Conservation (phyloP, 2,888 invertebrate genomes). For the Dryomyza anilis region DNA sequence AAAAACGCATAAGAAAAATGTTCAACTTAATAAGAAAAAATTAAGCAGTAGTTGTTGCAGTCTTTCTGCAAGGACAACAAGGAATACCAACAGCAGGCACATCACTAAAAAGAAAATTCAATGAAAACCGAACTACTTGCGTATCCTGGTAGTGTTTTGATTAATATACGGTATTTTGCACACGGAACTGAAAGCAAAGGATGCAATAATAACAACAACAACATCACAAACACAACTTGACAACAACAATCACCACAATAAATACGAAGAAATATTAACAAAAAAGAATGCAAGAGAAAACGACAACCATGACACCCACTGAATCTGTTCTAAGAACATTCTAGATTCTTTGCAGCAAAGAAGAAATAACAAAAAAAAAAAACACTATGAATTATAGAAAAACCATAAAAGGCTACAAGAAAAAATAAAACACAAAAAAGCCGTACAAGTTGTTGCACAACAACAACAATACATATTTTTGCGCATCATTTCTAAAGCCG, state of each 20-base stretch:
- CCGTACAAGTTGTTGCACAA: too few species aligned
- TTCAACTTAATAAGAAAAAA: too few species aligned
- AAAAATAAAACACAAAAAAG: too few species aligned
- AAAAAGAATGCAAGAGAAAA: neutral
- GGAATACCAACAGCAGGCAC: neutral
- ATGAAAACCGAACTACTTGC: neutral
- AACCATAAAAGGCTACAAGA: too few species aligned
- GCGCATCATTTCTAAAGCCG: too few species aligned
- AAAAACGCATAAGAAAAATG: too few species aligned
- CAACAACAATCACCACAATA: constrained; percentile 15
- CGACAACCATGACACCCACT: neutral
- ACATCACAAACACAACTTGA: constrained; percentile 11
- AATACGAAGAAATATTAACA: neutral
- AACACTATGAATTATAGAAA: neutral
- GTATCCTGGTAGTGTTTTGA: constrained; percentile 12
- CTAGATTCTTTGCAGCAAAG: neutral
- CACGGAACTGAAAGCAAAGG: neutral
- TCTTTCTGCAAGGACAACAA: neutral
- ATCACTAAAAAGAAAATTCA: neutral
- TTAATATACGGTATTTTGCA: constrained; percentile 6
- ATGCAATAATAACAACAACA: neutral
- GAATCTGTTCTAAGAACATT: neutral
- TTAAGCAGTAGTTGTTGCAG: too few species aligned
- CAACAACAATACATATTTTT: too few species aligned
- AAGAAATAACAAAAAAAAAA: neutral